These are phyloP conservation scores for Microvelia longipes DNA, from an alignment of 1,140 invertebrate genomes.

Conservation along the genomic window DNA sequence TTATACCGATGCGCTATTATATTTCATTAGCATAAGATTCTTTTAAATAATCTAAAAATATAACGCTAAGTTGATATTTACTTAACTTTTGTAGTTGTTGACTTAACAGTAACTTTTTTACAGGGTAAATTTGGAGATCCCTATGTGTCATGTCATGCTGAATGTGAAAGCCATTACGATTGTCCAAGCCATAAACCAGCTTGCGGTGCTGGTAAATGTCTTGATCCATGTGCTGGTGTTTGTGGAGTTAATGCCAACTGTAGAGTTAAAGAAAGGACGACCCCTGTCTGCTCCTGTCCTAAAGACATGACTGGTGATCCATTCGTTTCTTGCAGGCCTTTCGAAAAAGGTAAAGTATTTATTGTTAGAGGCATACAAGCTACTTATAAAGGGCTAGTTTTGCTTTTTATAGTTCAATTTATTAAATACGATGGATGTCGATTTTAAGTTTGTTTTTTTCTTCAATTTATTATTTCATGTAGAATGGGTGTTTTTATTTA, in stretches of 20 bases:
- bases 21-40: too few species aligned
- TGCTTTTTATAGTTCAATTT: neutral
- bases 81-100: too few species aligned
- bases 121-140: slow-evolving; percentile 60
- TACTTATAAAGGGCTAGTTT: too few species aligned
- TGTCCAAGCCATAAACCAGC: slow-evolving; percentile 59
- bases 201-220: slow-evolving; percentile 63
- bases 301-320: slow-evolving; percentile 74
- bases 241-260: slow-evolving; percentile 70
- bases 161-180: slow-evolving; percentile 54
- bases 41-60: too few species aligned
- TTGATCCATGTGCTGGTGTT: slow-evolving; percentile 61
- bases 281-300: slow-evolving; percentile 69
- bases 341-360: slow-evolving; percentile 54
- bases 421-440: neutral
- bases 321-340: slow-evolving; percentile 61
- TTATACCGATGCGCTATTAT: too few species aligned
- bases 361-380: too few species aligned
- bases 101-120: too few species aligned
- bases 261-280: slow-evolving; percentile 50
- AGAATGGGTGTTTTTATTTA: too few species aligned
- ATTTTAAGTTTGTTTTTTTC: too few species aligned
- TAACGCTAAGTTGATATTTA: too few species aligned
- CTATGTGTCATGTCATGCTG: slow-evolving; percentile 49
- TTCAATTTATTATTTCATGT: too few species aligned